These are phyloP conservation scores for Melanerpes formicivorus DNA, from an alignment of 2,113 vertebrate species.

Conservation along the genomic window DNA sequence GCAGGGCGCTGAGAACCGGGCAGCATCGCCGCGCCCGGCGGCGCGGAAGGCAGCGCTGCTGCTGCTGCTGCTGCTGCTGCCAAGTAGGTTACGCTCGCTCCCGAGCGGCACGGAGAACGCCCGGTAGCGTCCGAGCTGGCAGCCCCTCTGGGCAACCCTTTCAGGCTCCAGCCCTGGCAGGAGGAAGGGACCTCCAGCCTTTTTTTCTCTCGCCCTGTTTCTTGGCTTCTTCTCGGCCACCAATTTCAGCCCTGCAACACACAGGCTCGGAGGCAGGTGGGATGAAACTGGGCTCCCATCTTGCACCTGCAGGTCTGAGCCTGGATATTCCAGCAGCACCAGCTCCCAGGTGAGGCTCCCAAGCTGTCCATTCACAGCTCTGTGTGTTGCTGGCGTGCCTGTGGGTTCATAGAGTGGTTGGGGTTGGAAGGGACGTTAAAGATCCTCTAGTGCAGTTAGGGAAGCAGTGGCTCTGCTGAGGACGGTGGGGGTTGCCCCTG, in stretches of 20 bases:
- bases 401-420: too few relatives aligned
- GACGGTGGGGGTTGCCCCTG: fast-evolving
- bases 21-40: fast-evolving
- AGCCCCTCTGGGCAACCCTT: background rate
- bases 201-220: conserved; percentile 13
- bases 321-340: background rate
- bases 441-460: background rate
- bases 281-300: background rate
- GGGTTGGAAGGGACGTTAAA: too few relatives aligned
- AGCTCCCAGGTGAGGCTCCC: fast-evolving
- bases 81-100: fast-evolving
- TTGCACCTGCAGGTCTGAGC: background rate
- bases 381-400: fast-evolving
- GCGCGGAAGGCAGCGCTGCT: background rate
- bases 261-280: fast-evolving
- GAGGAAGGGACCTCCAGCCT: background rate
- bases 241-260: fast-evolving
- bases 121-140: background rate
- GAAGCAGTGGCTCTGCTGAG: background rate
- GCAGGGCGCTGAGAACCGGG: background rate
- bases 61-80: fast-evolving
- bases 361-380: background rate
- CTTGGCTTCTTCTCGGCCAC: background rate
- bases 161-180: background rate
- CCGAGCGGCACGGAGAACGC: background rate